Evolutionary conservation across 2,797 vertebrate genomes (phyloP), one percentile per base, ranked within the genome.

Genomic region (Pipistrellus pygmaeus): DNA sequence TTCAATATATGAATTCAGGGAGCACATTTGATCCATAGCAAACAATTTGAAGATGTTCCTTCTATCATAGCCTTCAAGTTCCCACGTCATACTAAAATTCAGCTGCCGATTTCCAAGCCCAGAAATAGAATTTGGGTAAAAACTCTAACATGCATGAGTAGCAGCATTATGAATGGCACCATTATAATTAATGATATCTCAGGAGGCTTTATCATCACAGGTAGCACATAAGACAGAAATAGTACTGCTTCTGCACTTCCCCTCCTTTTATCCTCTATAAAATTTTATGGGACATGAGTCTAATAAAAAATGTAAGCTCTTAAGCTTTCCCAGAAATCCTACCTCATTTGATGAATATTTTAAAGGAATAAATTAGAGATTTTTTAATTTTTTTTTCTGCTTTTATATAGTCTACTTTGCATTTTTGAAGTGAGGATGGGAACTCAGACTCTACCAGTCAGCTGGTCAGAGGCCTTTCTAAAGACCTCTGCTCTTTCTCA

Each of bases 211-310:
- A 98, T 97, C 94, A 97, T 97, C 94, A 81, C 97, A 91, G 97
- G 97, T 95, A 97, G 96, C 97, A 98, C 97, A 98, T 98, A 98
- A 98, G 98, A 97, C 96, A 97, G 97, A 98, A 98, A 98, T 96
- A 97, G 98, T 97, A 96, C 96, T 97, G 96, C 97, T 98, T 98
- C 96, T 98, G 93, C 90, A 93, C 96, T 97, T 98, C 96, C 97
- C 92, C 93, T 98, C 97, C 96, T 98, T 98, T 98, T 98, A 97
- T 97, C 96, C 97, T 96, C 96, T 97, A 96, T 97, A 97, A 98
- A 98, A 98, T 97, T 98, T 98, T 98, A 98, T 98, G 96, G 96
- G 97, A 97, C 98, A 96, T 97, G 98, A 98, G 97, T 97, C 96
- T 97, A 98, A 97, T 97, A 97, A 98, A 98, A 98, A 97, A 98